Percentiles rank a stretch among this genome's conserved stretches.
Conservation (phyloP, 2,888 invertebrate species). For the Polia nebulosa region DNA sequence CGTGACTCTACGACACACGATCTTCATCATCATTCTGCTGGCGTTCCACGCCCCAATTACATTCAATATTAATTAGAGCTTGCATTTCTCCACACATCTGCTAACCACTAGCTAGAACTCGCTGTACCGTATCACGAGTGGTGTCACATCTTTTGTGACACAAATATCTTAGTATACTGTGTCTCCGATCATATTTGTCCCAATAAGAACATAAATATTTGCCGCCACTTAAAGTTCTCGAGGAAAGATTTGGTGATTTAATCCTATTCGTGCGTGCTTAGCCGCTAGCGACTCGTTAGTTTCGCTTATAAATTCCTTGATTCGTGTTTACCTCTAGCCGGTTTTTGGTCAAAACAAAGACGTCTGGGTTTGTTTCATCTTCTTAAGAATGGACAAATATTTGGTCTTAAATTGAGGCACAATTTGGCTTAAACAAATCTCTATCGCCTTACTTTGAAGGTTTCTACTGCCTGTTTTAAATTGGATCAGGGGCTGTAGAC, state of each 20-base stretch:
- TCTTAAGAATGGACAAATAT: conserved; percentile 10
- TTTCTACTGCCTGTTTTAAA: background rate
- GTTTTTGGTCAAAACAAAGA: conserved; percentile 33
- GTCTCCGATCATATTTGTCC: background rate
- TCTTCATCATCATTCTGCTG: conserved; percentile 25
- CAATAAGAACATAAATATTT: conserved; percentile 22
- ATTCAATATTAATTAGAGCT: conserved; percentile 38
- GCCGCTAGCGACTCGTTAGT: conserved; percentile 8
- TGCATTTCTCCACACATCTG: conserved; percentile 31
- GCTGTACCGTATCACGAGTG: background rate
- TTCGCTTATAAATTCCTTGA: conserved; percentile 27
- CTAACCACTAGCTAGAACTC: background rate
- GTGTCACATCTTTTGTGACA: background rate
- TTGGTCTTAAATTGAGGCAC: background rate
- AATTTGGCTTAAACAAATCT: background rate
- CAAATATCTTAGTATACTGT: background rate
- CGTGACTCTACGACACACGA: conserved; percentile 20
- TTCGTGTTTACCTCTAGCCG: conserved; percentile 19
- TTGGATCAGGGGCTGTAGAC: no score
- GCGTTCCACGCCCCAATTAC: conserved; percentile 41
- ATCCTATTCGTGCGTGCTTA: conserved; percentile 6
- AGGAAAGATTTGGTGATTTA: conserved; percentile 14
- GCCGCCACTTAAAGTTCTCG: background rate
- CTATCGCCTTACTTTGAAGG: background rate
- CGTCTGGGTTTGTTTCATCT: conserved; percentile 14